These are phyloP conservation scores for Kuschelorhynchus macadamiae DNA, from an alignment of 2,888 invertebrate species.

Conservation along the genomic window DNA sequence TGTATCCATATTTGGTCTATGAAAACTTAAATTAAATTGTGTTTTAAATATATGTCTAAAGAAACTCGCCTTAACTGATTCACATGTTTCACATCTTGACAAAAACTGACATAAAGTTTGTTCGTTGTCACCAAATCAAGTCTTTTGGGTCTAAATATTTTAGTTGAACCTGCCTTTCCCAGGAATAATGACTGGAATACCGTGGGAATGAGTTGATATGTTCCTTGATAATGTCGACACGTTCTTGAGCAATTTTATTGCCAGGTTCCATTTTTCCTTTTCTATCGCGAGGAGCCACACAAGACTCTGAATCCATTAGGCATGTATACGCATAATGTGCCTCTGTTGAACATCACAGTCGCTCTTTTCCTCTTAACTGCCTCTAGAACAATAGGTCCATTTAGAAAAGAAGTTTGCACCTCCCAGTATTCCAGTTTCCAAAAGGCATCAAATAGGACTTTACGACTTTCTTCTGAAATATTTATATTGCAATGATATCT, in stretches of 20 bases:
- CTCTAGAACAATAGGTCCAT: conserved; percentile 1
- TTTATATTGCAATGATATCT: conserved; percentile 13
- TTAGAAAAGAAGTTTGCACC: conserved; percentile 11
- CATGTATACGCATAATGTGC: not conserved
- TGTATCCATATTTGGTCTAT: conserved; percentile 11
- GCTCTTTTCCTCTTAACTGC: not conserved
- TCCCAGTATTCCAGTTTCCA: conserved; percentile 9
- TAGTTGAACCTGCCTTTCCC: not conserved
- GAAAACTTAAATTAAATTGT: conserved; percentile 13
- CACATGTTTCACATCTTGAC: conserved; percentile 16
- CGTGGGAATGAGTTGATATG: conserved; percentile 17
- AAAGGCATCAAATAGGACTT: conserved; percentile 8
- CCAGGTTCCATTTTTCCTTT: conserved; percentile 11
- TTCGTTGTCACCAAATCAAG: conserved; percentile 7
- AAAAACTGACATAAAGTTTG: conserved; percentile 8
- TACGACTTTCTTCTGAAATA: conserved; percentile 16
- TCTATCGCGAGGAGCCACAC: conserved; percentile 2
- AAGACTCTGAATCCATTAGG: not conserved
- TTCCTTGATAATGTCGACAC: conserved; percentile 19
- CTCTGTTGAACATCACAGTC: not conserved
- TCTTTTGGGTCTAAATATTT: conserved; percentile 10
- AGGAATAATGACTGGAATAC: conserved; percentile 23
- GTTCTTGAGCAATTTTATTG: conserved; percentile 24
- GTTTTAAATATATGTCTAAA: conserved; percentile 12
- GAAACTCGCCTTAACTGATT: conserved; percentile 10